Base-by-base conservation (phyloP, 2,888 invertebrate species). In the Chloromyia formosa region DNA sequence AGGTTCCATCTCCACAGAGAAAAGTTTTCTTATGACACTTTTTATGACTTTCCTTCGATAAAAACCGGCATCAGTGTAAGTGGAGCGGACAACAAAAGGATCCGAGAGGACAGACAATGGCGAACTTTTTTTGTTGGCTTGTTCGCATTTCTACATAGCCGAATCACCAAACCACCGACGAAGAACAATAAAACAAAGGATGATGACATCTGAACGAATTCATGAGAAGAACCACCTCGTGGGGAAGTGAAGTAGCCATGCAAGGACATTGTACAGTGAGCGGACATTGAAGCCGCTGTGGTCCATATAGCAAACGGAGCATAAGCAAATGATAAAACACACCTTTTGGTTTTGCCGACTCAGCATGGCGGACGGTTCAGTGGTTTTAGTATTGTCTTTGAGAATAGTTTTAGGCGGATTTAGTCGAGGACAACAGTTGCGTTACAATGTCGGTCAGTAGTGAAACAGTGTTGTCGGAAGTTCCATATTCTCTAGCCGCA, bases 41-140 rank as follows among this genome's bases (percentile, higher is more conserved):
- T 73, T 73, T 73, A 74, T 42, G 62, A 62, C 45, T 73, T 35
- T 49, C 12, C 49, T 74, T 64, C 73, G 54, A 74, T 64, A 74
- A 74, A 74, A 74, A 74, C 73, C 27, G 27, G 27, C 12, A 16
- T 35, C 64, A 2, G 23, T 54, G 22, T 40, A 42, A 27, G 40
- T 35, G 27, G 27, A 35, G 27, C 27, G 27, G 27, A 35, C 27
- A 27, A 56, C 58, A 58, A 58, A 18, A 5, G 20, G 16, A 18
- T 58, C 18, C 20, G 58, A 14, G 7, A 12, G 18, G 18, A 49
- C 7, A 54, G 18, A 18, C 54, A 54, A 54, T n/a, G 54, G 3
- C 12, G 58, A 58, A 58, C 12, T 58, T 58, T 58, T 35, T 35
- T 35, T 35, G 27, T 35, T 35, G 27, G 27, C 12, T 12, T 49